Conservation (phyloP, 1,140 invertebrate species). For the Antheraea mylitta region DNA sequence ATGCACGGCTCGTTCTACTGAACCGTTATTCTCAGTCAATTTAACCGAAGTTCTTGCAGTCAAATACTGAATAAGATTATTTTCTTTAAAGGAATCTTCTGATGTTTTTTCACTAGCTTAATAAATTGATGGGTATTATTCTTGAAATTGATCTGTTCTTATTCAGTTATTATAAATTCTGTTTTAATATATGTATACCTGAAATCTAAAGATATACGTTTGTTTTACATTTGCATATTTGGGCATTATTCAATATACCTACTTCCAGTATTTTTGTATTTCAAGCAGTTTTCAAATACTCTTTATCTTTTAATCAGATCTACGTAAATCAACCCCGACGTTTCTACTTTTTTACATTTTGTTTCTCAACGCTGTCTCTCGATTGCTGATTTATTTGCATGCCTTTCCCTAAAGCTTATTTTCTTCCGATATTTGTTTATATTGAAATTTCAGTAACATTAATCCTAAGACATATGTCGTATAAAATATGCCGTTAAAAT, state of each 20-base stretch:
- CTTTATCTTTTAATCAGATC: conserved; percentile 1
- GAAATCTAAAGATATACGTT: neutral
- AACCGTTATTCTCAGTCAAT: neutral
- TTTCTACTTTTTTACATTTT: conserved; percentile 5
- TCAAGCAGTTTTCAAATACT: neutral
- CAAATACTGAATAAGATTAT: neutral
- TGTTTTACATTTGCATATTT: neutral
- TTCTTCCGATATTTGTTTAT: neutral
- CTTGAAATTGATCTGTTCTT: neutral
- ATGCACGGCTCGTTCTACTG: conserved; percentile 7
- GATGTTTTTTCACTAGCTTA: neutral
- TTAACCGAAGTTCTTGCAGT: neutral
- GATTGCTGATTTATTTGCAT: conserved; percentile 1
- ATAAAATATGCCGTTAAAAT: neutral
- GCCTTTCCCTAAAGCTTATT: neutral
- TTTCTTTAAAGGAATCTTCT: neutral
- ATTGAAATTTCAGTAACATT: neutral
- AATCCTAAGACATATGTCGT: neutral
- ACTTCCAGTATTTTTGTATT: neutral
- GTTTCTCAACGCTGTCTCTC: neutral
- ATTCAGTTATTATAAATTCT: neutral
- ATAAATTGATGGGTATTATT: neutral
- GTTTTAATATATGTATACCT: too few species aligned
- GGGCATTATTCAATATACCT: neutral
- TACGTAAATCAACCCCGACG: conserved; percentile 1